phyloP scores from a whole-genome alignment of 2,888 invertebrate species.

The Falcaria lacertinaria region DNA sequence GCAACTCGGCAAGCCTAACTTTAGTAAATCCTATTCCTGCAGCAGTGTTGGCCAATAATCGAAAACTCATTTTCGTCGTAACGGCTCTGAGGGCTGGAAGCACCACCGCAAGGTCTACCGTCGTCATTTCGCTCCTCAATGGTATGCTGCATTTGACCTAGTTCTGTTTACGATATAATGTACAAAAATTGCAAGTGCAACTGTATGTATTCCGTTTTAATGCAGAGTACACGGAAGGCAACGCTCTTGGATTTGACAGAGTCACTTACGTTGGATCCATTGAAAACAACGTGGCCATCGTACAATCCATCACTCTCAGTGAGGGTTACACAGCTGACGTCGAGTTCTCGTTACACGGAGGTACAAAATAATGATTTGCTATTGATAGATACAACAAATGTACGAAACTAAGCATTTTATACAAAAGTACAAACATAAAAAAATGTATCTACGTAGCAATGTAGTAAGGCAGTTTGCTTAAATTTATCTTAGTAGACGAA shows the following conservation, averaged over 20 bases:
- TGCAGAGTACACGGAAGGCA: slow-evolving; percentile 13
- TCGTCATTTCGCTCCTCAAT: slow-evolving; percentile 9
- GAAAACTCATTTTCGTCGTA: slow-evolving; percentile 21
- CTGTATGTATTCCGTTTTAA: background rate
- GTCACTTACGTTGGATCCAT: slow-evolving; percentile 29
- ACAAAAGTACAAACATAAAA: too few relatives aligned
- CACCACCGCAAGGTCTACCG: slow-evolving; percentile 15
- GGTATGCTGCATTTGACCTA: background rate
- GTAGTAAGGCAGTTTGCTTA: too few relatives aligned
- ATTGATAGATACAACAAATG: too few relatives aligned
- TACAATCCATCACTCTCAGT: slow-evolving; percentile 26
- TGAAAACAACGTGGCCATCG: slow-evolving; percentile 12
- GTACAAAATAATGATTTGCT: slow-evolving; percentile 13
- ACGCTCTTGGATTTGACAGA: slow-evolving; percentile 28
- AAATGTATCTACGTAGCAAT: too few relatives aligned
- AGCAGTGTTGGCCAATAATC: slow-evolving; percentile 18
- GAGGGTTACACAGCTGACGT: slow-evolving; percentile 28
- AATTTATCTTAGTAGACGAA: too few relatives aligned
- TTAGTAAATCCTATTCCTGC: slow-evolving; percentile 16
- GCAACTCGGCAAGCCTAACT: slow-evolving; percentile 14
- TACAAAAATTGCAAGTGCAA: background rate
- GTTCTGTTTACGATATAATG: background rate
- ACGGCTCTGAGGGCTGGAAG: slow-evolving; percentile 18
- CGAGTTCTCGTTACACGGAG: slow-evolving; percentile 27
- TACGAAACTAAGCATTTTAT: background rate